Evolutionary conservation across 1,140 invertebrate genomes (phyloP).

Genomic region (Pachyrhynchus sulphureomaculatus): DNA sequence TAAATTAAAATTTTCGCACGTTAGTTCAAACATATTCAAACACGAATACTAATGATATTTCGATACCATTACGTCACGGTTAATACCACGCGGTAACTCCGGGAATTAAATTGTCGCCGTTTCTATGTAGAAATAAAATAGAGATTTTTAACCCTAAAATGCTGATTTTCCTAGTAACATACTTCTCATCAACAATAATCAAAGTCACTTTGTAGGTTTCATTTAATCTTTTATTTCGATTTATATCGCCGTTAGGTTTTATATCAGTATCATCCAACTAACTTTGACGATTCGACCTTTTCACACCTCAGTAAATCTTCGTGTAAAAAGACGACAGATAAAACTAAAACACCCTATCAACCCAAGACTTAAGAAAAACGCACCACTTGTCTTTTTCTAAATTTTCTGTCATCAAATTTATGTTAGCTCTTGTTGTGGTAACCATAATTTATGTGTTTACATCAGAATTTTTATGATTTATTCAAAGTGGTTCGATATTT

Average conservation of each 20-base stretch:
- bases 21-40: no score
- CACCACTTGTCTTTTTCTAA: constrained; percentile 22
- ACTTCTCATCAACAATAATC: no score
- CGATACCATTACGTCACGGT: no score
- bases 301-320: not conserved
- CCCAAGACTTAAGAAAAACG: constrained; percentile 6
- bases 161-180: no score
- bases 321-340: not conserved
- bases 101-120: no score
- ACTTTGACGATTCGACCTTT: constrained; percentile 6
- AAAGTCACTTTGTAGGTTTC: no score
- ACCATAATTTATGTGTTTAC: constrained; percentile 29
- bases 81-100: no score
- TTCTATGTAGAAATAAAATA: no score
- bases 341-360: constrained; percentile 19
- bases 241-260: no score
- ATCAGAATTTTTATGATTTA: constrained; percentile 32
- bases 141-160: no score
- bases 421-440: constrained; percentile 24
- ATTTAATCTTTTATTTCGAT: not conserved
- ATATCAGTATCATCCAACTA: not conserved
- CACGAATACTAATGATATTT: no score
- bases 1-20: no score
- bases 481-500: constrained; percentile 27
- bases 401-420: constrained; percentile 27